These are phyloP conservation scores for Diaphora mendica DNA, from an alignment of 2,888 invertebrate species.

Conservation along the genomic window DNA sequence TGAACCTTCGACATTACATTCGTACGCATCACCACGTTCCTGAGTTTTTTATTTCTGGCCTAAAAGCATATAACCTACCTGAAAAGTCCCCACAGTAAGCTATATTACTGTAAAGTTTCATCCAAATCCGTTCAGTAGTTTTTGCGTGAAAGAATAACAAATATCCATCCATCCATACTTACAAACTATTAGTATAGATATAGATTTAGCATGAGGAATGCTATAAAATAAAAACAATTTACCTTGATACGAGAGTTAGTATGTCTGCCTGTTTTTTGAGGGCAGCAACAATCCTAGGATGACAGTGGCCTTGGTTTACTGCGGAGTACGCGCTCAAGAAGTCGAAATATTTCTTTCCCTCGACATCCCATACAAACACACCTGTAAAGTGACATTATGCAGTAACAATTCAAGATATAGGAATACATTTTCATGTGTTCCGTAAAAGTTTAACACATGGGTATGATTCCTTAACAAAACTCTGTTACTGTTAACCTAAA, in stretches of 20 bases:
- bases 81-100: no score
- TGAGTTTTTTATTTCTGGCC: no score
- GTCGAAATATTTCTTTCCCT: constrained; percentile 96
- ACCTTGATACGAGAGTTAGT: constrained; percentile 94
- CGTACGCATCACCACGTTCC: no score
- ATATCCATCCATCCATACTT: no score
- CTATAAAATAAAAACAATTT: constrained; percentile 21
- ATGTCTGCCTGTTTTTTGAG: constrained; percentile 91
- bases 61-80: no score
- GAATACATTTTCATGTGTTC: no score
- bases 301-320: constrained; percentile 98
- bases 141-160: no score
- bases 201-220: neutral
- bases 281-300: constrained; percentile 93
- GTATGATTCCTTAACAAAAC: neutral
- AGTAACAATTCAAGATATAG: neutral
- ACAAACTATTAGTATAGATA: no score
- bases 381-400: constrained; percentile 79
- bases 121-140: no score
- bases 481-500: no score
- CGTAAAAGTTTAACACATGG: neutral
- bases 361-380: constrained; percentile 97
- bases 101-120: no score
- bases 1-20: no score
- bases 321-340: constrained; percentile 98